A percentile compares a stretch with the other conserved stretches of the same genome.
These are phyloP conservation scores for Drosophila cracens DNA, from an alignment of 2,888 invertebrate genomes.

Conservation along the genomic window DNA sequence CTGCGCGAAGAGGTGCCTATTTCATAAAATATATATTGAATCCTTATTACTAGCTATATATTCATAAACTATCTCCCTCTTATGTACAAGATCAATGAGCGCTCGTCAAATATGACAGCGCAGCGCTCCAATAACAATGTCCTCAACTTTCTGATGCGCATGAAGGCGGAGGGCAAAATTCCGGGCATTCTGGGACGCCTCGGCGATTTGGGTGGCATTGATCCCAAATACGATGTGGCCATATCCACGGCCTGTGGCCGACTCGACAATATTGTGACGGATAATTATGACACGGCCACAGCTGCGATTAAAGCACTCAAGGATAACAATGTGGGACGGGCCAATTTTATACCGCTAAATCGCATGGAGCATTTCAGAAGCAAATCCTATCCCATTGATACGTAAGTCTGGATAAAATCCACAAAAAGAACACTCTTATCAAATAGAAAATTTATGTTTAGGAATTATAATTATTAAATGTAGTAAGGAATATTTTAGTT, in stretches of 20 bases:
- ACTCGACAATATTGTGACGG: conserved; percentile 96
- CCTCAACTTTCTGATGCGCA: conserved; percentile 91
- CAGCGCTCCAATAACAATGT: conserved; percentile 90
- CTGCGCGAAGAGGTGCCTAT: conserved; percentile 75
- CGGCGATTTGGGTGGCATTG: conserved; percentile 98
- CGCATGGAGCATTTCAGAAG: conserved; percentile 89
- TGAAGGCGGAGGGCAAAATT: conserved; percentile 91
- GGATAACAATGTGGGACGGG: conserved; percentile 91
- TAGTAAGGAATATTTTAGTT: no score
- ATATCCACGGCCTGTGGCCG: conserved; percentile 94
- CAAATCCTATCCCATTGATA: conserved; percentile 85
- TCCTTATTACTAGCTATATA: background rate
- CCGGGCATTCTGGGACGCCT: conserved; percentile 95
- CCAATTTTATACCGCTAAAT: conserved; percentile 95
- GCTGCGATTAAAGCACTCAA: conserved; percentile 93
- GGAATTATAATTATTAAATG: no score
- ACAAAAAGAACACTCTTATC: background rate
- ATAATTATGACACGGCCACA: conserved; percentile 93
- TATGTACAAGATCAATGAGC: conserved; percentile 87
- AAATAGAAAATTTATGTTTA: no score
- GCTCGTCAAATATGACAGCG: conserved; percentile 89
- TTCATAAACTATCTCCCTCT: background rate
- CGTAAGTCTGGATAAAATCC: conserved; percentile 84
- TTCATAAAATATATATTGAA: background rate
- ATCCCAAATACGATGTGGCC: no score